phyloP scores from a whole-genome alignment of 2,888 invertebrate genomes.

The Chymomyza fuscimana region DNA sequence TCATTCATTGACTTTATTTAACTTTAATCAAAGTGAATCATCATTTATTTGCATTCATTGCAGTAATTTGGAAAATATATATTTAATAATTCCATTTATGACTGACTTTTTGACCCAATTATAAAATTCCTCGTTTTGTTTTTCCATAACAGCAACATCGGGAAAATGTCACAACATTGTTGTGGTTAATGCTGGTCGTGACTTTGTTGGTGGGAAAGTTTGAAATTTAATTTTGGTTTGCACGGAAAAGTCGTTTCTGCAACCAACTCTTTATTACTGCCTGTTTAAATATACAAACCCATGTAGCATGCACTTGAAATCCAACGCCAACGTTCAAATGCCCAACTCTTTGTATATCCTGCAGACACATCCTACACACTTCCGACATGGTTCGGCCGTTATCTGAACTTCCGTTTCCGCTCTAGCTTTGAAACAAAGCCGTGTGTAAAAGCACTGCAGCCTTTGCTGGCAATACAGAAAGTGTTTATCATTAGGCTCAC shows the following conservation, averaged over 20 bases:
- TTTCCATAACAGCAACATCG: not conserved
- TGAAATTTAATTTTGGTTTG: not conserved
- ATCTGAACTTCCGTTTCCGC: constrained; percentile 1
- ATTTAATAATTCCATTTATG: not conserved
- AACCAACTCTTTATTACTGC: not conserved
- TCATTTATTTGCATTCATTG: not conserved
- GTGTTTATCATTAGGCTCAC: constrained; percentile 23
- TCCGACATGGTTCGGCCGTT: constrained; percentile 3
- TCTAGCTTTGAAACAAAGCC: not conserved
- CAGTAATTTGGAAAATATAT: not conserved
- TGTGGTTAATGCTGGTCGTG: not conserved
- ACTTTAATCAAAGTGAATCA: not conserved
- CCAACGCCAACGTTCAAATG: not conserved
- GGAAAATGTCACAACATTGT: not conserved
- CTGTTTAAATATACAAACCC: not conserved
- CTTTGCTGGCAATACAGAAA: not conserved
- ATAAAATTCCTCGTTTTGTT: not conserved
- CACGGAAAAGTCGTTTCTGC: not conserved
- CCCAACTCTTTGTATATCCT: constrained; percentile 3
- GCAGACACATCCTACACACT: not conserved
- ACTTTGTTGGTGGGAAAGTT: not conserved
- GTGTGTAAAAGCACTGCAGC: not conserved
- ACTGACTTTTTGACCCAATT: not conserved
- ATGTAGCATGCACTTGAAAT: not conserved
- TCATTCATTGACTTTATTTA: not conserved